These are phyloP conservation scores for Dunckerocampus dactyliophorus DNA, from an alignment of 2,113 vertebrate genomes.

Conservation along the genomic window DNA sequence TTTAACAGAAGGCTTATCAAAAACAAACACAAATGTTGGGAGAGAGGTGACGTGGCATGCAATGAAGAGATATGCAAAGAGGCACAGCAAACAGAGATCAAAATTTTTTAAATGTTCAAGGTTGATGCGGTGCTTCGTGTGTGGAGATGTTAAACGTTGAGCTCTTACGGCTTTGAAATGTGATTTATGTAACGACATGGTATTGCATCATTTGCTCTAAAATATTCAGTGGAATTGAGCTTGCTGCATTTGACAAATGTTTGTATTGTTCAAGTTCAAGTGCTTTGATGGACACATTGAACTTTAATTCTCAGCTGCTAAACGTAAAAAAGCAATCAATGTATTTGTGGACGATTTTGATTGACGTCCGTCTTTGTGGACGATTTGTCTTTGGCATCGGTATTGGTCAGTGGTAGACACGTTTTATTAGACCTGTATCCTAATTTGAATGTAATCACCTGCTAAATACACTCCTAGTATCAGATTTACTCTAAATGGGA, in stretches of 20 bases:
- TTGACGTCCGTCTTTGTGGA: too few species aligned
- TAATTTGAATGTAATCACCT: background rate
- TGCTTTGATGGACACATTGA: too few species aligned
- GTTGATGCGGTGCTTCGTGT: background rate
- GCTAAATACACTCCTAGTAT: background rate
- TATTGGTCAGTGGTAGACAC: background rate
- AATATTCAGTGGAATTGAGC: too few species aligned
- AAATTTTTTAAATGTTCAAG: background rate
- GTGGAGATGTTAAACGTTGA: too few species aligned
- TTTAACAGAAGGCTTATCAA: constrained; percentile 11
- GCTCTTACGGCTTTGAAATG: too few species aligned
- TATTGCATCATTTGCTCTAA: too few species aligned
- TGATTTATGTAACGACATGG: too few species aligned
- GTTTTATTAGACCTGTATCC: background rate
- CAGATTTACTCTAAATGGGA: background rate
- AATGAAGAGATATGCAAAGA: constrained; percentile 2
- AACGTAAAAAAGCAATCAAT: too few species aligned
- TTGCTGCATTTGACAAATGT: too few species aligned
- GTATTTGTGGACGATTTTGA: too few species aligned
- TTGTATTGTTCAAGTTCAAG: too few species aligned
- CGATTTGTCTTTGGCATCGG: background rate
- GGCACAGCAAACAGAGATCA: background rate
- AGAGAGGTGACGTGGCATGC: constrained; percentile 5
- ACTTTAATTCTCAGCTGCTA: too few species aligned
- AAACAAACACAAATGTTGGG: constrained; percentile 10